Evolutionary conservation across 2,888 invertebrate genomes (phyloP), one percentile per base, ranked within the genome.

Genomic region (Philonicus albiceps): DNA sequence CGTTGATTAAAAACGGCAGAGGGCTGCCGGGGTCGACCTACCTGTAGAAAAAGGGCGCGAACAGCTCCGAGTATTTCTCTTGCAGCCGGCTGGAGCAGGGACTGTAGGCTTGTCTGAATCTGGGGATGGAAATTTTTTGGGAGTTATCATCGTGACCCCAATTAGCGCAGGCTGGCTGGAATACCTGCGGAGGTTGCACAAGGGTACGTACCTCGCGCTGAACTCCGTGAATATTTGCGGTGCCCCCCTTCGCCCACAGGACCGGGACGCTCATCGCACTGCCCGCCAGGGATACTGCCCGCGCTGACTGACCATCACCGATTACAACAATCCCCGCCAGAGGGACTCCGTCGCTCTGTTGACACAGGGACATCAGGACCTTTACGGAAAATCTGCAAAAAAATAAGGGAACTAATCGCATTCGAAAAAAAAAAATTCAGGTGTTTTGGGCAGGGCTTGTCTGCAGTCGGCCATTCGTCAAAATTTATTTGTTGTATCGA

Each of bases 221-320:
- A 16, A 88, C 87, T 49, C 89, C 89, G 86, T 89, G 89, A 80
- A 90, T 89, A 84, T 89, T 89, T 7, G 90, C 90, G 64, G 89
- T 89, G 40, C 90, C 90, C 75, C 90, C 90, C 88, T 89, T 89
- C 0, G 90, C 90, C 90, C 90, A 90, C 0, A 90, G 86, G 0
- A 90, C 90, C n/a, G 90, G 90, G 76, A 90, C 87, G 75, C 89
- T 89, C 90, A 90, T 90, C 13, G 90, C 89, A 88, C 88, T 89
- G 7, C 90, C 90, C 31, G 90, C 89, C 85, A 90, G 87, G 49
- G 90, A 89, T 55, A 90, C 87, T 6, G 90, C 90, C 86, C 90
- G 89, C 86, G 90, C 90, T 75, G 90, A 89, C 87, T 90, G 90
- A 72, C 90, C 90, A 88, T 90, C 89, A 34, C 90, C 90, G 72